A percentile compares a stretch with the other conserved stretches of the same genome.
Conservation (phyloP, 2,797 vertebrate species). For the Orestias chungarensis region DNA sequence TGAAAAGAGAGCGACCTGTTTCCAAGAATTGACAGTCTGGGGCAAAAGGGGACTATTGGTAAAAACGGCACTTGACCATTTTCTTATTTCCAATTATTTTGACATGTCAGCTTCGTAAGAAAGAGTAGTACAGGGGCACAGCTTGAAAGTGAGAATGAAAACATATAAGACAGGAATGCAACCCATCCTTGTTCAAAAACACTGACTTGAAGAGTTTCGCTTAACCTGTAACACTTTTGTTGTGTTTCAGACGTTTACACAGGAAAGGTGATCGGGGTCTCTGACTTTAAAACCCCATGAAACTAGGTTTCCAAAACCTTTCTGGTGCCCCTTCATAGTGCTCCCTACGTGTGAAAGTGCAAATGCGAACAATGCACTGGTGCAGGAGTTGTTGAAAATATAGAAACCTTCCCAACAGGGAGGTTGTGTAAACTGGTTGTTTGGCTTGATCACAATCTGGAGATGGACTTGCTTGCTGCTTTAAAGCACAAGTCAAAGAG, state of each 20-base stretch:
- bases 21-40: conserved; percentile 50
- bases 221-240: no score
- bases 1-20: conserved; percentile 66
- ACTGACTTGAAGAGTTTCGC: conserved; percentile 59
- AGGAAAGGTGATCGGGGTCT: no score
- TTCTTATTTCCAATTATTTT: conserved; percentile 34
- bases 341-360: no score
- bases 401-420: no score
- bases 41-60: conserved; percentile 37
- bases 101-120: conserved; percentile 4
- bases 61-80: conserved; percentile 26
- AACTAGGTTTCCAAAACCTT: no score
- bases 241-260: no score
- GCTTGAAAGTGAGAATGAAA: conserved; percentile 34
- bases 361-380: no score
- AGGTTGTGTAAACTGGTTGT: no score
- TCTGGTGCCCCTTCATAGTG: no score
- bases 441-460: conserved; percentile 58
- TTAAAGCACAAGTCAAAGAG: conserved; percentile 41
- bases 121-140: conserved; percentile 33
- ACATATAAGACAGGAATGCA: conserved; percentile 69
- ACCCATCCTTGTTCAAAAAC: conserved; percentile 18
- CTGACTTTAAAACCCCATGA: no score
- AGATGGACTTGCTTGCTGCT: conserved; percentile 33
- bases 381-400: no score